Conservation (phyloP, 2,797 vertebrate species). For the Enoplosus armatus region DNA sequence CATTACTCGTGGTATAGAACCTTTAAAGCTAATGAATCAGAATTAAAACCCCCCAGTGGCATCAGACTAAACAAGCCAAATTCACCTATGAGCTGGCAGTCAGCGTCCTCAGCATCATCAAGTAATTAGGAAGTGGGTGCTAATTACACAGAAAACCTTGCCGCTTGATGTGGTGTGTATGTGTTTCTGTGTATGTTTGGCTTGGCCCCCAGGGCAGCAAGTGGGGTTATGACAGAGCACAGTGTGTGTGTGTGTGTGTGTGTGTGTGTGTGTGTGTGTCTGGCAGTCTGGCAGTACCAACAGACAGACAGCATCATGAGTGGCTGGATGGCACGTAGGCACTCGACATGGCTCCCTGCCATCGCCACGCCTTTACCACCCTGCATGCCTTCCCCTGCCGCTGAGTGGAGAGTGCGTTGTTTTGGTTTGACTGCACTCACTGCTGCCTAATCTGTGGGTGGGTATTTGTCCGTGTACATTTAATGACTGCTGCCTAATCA, state of each 20-base stretch:
- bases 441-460: constrained; percentile 65
- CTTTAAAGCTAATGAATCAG: no score
- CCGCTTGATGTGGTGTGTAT: constrained; percentile 33
- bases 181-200: constrained; percentile 20
- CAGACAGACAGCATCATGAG: constrained; percentile 53
- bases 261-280: no score
- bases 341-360: constrained; percentile 64
- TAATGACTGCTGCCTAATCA: constrained; percentile 73
- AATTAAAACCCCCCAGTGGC: background rate
- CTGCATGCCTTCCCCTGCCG: constrained; percentile 53
- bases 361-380: constrained; percentile 63
- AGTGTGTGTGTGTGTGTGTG: constrained; percentile 45
- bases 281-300: constrained; percentile 31
- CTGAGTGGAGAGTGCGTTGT: constrained; percentile 67
- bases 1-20: no score
- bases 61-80: constrained; percentile 50
- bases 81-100: constrained; percentile 25
- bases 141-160: constrained; percentile 52
- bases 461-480: constrained; percentile 61
- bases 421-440: constrained; percentile 73
- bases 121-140: constrained; percentile 55
- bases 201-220: constrained; percentile 13
- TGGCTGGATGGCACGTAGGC: constrained; percentile 79
- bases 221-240: constrained; percentile 53
- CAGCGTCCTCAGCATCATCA: constrained; percentile 37